A percentile compares a stretch with the other conserved stretches of the same genome.
Evolutionary conservation across 2,888 invertebrate species (phyloP).

Genomic region (Dicycla oo): DNA sequence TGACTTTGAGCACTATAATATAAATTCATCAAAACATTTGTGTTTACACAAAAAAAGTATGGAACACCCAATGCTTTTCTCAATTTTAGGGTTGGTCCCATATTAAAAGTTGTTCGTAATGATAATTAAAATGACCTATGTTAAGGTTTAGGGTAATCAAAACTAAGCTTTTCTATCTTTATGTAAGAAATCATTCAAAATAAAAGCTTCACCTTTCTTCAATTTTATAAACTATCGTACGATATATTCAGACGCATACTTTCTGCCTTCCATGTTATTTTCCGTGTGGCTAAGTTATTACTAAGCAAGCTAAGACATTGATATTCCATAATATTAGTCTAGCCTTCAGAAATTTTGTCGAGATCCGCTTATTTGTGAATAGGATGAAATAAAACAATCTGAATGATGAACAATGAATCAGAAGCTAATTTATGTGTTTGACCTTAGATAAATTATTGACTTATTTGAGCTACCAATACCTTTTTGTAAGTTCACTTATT

Average conservation of each 20-base stretch:
- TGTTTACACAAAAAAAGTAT: background rate
- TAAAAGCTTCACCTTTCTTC: background rate
- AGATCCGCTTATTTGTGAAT: slow-evolving; percentile 24
- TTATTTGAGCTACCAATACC: slow-evolving; percentile 1
- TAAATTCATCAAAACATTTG: background rate
- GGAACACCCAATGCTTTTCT: too few relatives aligned
- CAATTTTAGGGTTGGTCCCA: background rate
- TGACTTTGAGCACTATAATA: background rate
- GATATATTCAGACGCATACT: slow-evolving; percentile 2
- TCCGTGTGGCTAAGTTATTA: slow-evolving; percentile 25
- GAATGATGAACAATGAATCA: slow-evolving; percentile 28
- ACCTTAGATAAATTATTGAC: background rate
- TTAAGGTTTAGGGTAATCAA: background rate
- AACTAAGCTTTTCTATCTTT: background rate
- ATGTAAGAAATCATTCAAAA: background rate
- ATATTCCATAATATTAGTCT: slow-evolving; percentile 25
- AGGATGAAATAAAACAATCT: slow-evolving; percentile 18
- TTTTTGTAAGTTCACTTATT: slow-evolving; percentile 8
- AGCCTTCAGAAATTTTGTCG: slow-evolving; percentile 45
- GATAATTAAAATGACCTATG: background rate
- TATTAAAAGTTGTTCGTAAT: background rate
- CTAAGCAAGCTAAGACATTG: slow-evolving; percentile 34
- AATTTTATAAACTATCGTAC: background rate
- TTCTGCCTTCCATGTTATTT: slow-evolving; percentile 21
- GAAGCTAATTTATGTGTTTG: slow-evolving; percentile 33